Conservation (phyloP, 2,113 vertebrate species). For the Lagopus muta region DNA sequence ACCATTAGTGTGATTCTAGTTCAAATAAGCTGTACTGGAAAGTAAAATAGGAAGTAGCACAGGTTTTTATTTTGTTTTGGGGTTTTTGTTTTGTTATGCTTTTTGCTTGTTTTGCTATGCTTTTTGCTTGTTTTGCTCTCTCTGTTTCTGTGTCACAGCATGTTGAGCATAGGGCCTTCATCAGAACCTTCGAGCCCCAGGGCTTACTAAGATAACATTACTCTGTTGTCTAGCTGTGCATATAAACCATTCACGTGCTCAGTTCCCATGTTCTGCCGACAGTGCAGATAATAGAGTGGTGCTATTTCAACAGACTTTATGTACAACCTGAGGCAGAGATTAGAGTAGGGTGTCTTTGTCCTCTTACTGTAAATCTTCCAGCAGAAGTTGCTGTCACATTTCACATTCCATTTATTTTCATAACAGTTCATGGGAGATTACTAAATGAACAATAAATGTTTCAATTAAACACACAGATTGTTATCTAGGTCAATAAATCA, state of each 20-base stretch:
- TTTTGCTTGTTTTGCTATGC: background rate
- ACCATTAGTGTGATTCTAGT: background rate
- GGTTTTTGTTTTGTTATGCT: background rate
- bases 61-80: background rate
- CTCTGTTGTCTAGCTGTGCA: background rate
- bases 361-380: slow-evolving; percentile 21
- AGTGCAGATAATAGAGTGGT: background rate
- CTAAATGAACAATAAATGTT: slow-evolving; percentile 32
- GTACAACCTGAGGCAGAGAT: slow-evolving; percentile 37
- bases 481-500: slow-evolving; percentile 52
- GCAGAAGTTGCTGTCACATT: slow-evolving; percentile 23
- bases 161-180: background rate
- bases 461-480: slow-evolving; percentile 56
- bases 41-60: background rate
- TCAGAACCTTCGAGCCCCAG: background rate
- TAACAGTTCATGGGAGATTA: slow-evolving; percentile 36
- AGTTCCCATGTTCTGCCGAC: background rate
- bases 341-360: background rate
- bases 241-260: background rate
- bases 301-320: slow-evolving; percentile 19
- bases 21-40: background rate
- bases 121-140: background rate
- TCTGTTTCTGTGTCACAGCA: background rate
- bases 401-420: slow-evolving; percentile 49
- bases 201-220: background rate